Percentiles rank a stretch among this genome's conserved stretches.
Evolutionary conservation across 2,888 invertebrate species (phyloP).

Genomic region (Timema cristinae): DNA sequence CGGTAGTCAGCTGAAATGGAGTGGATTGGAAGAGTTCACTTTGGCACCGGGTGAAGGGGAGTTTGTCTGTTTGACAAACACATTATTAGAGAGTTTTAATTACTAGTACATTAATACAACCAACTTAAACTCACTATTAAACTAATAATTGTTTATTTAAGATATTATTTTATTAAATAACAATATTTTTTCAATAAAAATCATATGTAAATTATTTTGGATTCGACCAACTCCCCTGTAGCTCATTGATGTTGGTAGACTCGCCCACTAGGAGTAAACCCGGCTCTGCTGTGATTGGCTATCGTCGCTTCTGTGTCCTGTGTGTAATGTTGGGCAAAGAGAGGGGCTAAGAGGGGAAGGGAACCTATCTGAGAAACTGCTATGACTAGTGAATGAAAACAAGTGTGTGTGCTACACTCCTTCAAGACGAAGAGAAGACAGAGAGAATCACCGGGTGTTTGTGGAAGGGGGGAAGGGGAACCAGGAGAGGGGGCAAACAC

Average conservation of each 20-base stretch:
- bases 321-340: slow-evolving; percentile 6
- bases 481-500: too few species aligned
- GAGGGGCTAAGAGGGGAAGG: slow-evolving; percentile 21
- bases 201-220: not conserved
- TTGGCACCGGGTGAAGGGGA: slow-evolving; percentile 42
- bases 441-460: too few species aligned
- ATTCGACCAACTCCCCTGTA: slow-evolving; percentile 29
- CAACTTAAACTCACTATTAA: too few species aligned
- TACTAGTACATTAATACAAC: too few species aligned
- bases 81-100: too few species aligned
- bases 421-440: slow-evolving; percentile 18
- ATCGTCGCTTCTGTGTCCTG: slow-evolving; percentile 24
- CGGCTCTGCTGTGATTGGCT: slow-evolving; percentile 59
- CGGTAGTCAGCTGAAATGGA: slow-evolving; percentile 51
- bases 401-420: slow-evolving; percentile 20
- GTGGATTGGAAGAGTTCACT: slow-evolving; percentile 46
- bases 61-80: slow-evolving; percentile 13
- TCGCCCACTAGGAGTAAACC: slow-evolving; percentile 49
- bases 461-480: too few species aligned
- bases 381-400: slow-evolving; percentile 30
- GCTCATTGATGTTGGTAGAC: slow-evolving; percentile 49
- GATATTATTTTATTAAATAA: not conserved
- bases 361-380: slow-evolving; percentile 16
- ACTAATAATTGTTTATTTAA: too few species aligned
- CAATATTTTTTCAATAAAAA: not conserved